Percentiles rank a stretch among this genome's conserved stretches.
phyloP scores from a whole-genome alignment of 2,113 vertebrate species.

The Opisthocomus hoazin region DNA sequence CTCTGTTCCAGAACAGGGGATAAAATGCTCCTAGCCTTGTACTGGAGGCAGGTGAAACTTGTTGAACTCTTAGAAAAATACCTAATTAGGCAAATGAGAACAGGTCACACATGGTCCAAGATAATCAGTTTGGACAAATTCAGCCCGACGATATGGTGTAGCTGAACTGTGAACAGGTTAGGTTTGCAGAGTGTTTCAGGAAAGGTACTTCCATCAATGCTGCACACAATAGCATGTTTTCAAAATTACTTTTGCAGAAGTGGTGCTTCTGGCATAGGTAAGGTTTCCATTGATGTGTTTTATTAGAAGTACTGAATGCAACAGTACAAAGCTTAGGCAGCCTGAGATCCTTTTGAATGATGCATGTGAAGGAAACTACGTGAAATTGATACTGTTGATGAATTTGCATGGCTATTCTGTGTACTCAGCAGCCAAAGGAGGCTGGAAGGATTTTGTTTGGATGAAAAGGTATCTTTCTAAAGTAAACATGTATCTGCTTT shows the following conservation, averaged over 20 bases:
- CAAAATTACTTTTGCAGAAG: background rate
- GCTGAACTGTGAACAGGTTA: background rate
- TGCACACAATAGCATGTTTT: background rate
- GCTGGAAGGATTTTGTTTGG: conserved; percentile 8
- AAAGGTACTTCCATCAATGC: background rate
- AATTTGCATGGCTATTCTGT: conserved; percentile 27
- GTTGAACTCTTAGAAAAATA: background rate
- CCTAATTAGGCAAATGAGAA: background rate
- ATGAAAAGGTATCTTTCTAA: background rate
- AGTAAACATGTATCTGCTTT: background rate
- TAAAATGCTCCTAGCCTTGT: background rate
- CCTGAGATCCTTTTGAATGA: conserved; percentile 68
- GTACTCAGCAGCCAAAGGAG: conserved; percentile 7
- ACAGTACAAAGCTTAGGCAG: conserved; percentile 13
- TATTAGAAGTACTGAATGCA: conserved; percentile 42
- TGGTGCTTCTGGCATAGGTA: background rate
- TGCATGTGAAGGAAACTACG: conserved; percentile 57
- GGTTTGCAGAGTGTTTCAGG: background rate
- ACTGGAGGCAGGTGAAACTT: background rate
- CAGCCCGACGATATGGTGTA: background rate
- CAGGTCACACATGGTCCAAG: background rate
- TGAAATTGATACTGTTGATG: conserved; percentile 60
- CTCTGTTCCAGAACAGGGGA: background rate
- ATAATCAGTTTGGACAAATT: background rate
- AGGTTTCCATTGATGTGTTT: conserved; percentile 26